Evolutionary conservation across 2,888 invertebrate genomes (phyloP), one percentile per base, ranked within the genome.

Genomic region (Gnatocerus cornutus): DNA sequence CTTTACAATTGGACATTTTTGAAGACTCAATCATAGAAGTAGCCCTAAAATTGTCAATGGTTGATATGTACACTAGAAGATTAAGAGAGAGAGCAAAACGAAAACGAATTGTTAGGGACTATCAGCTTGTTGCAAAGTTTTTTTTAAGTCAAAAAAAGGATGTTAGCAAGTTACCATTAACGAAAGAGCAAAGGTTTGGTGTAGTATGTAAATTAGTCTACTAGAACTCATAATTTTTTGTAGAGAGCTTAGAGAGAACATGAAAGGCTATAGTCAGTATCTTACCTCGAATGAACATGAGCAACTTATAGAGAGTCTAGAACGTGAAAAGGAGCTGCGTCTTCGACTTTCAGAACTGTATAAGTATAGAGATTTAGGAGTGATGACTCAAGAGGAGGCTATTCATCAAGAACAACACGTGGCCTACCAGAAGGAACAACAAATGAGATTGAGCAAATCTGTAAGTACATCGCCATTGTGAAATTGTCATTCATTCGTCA

Each of bases 21-120:
- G 96, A 97, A 81, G 97, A 97, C 92, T 77, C 93, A 78, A 96
- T 97, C 77, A 87, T 96, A 72, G 98, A 98, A 85, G 91, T 94
- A 81, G 93, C 94, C 69, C 86, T 97, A 30, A 97, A 97, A 85
- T 85, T 97, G 76, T 93, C 96, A 16, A 94, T 97, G 86, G 95
- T 97, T 67, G 97, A 97, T 81, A 96, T 96, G 87, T 98, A 97
- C 82, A 92, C 92, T 4, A 88, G 94, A 69, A 88, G 94, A 73
- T 84, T 97, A 58, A 87, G 95, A 58, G 98, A 98, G 83, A 88
- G 98, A 72, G 93, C 94, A 45, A 88, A 96, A 75, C 89, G 97
- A 83, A 98, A 98, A 89, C 88, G 95, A 62, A 90, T 98, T 61
- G 95, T 95, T 10, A 88, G 96, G 56, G 97, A 97, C 83, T 97